Base-by-base conservation (phyloP, 2,888 invertebrate species). In the Graphium colonna region DNA sequence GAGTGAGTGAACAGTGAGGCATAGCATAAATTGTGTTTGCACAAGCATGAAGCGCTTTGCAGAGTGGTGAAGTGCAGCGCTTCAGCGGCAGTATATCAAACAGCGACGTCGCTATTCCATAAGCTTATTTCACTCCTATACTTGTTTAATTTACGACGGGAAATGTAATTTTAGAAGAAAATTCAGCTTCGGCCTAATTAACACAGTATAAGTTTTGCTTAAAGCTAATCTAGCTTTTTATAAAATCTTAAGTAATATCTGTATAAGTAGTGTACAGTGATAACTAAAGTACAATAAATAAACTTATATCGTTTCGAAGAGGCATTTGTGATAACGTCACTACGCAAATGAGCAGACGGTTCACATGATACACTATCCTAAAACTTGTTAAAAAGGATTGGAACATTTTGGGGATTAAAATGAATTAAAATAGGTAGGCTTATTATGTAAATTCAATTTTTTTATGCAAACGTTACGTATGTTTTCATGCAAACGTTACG, bases 21-120 rank as follows among this genome's bases (percentile, higher is more conserved):
- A 50, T 36, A 47, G 50, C 47, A 52, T 55, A 50, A 55, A 55
- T 55, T 50, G 52, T 47, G 52, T 58, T 58, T 53, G 53, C 38
- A 53, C 38, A 39, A 53, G 48, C 48, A 48, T 44, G 38, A 42
- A 53, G 53, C 53, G 53, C 53, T 48, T 48, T 42, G 21, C 42
- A 42, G 41, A 40, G 31, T 40, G 36, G 41, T 46, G 42, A 40
- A 47, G 47, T 46, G 52, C 41, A 42, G 42, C 43, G 43, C 48
- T 43, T 12, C 44, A 49, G 44, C 31, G 39, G 43, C 53, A 39
- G 48, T 49, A 52, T 38, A 52, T 53, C 53, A 53, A 53, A 53
- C 53, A 49, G 43, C 44, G 18, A 16, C 48, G 39, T 33, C 38
- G 43, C 43, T 46, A 28, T 46, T 44, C 18, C 43, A 44, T 48